These are phyloP conservation scores for Oxyteleia sp. DNA, from an alignment of 2,888 invertebrate genomes.

Conservation along the genomic window DNA sequence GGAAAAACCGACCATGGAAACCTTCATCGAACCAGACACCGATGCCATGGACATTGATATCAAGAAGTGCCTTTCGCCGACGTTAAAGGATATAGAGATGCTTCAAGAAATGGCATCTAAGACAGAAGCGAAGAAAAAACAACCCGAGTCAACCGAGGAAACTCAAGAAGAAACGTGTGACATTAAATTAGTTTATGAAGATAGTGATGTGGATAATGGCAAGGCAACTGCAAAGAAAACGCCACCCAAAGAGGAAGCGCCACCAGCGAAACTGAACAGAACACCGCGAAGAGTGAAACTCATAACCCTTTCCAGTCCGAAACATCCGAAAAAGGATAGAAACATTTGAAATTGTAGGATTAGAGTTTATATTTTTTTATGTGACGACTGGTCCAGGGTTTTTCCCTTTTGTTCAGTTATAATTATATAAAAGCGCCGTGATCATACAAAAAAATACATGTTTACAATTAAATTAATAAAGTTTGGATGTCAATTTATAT, in stretches of 20 bases:
- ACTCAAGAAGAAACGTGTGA: slow-evolving; percentile 89
- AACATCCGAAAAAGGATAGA: slow-evolving; percentile 89
- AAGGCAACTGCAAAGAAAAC: slow-evolving; percentile 76
- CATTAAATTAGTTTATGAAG: slow-evolving; percentile 90
- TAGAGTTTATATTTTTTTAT: background rate
- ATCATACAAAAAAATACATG: no score
- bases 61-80: slow-evolving; percentile 54
- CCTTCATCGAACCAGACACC: slow-evolving; percentile 78
- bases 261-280: slow-evolving; percentile 86
- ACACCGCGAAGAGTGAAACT: slow-evolving; percentile 91
- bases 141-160: slow-evolving; percentile 68
- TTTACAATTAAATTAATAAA: no score
- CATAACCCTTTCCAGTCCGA: slow-evolving; percentile 93
- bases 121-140: slow-evolving; percentile 40
- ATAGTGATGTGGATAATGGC: slow-evolving; percentile 77
- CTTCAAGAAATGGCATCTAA: slow-evolving; percentile 5
- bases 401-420: no score
- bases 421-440: no score
- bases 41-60: slow-evolving; percentile 85
- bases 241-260: slow-evolving; percentile 77
- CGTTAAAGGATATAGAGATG: slow-evolving; percentile 6
- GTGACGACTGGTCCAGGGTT: background rate
- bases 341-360: background rate
- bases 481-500: no score
- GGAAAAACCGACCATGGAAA: slow-evolving; percentile 16